A percentile compares a stretch with the other conserved stretches of the same genome.
These are phyloP conservation scores for Valencia hispanica DNA, from an alignment of 2,797 vertebrate species.

Conservation along the genomic window DNA sequence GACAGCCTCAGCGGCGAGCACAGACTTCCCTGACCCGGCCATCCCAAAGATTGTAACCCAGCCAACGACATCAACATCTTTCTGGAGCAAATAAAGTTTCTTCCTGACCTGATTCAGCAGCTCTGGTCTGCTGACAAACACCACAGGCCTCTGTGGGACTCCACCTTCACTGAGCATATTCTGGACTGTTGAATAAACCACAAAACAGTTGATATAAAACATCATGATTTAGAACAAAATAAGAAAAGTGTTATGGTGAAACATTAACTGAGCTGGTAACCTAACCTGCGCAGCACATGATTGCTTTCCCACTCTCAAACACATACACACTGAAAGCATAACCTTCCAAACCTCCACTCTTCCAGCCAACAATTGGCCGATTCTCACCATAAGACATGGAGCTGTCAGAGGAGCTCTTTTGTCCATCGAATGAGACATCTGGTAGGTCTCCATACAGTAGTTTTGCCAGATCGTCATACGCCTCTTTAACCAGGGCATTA, in stretches of 20 bases:
- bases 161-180: slow-evolving; percentile 90
- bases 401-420: slow-evolving; percentile 77
- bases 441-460: slow-evolving; percentile 86
- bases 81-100: slow-evolving; percentile 83
- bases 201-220: not conserved
- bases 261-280: not conserved
- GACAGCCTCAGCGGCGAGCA: slow-evolving; percentile 92
- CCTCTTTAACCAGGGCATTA: slow-evolving; percentile 90
- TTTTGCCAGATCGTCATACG: slow-evolving; percentile 88
- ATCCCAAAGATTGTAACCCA: slow-evolving; percentile 97
- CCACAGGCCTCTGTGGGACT: slow-evolving; percentile 93
- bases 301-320: slow-evolving; percentile 3
- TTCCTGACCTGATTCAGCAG: slow-evolving; percentile 85
- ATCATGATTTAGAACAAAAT: not conserved
- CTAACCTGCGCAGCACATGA: not conserved
- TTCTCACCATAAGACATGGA: slow-evolving; percentile 85
- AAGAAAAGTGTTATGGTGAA: not conserved
- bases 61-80: slow-evolving; percentile 84
- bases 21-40: slow-evolving; percentile 98
- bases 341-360: not conserved
- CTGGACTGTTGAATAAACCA: slow-evolving; percentile 68
- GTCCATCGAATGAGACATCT: slow-evolving; percentile 63
- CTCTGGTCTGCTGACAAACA: slow-evolving; percentile 89
- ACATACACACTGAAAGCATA: slow-evolving; percentile 5
- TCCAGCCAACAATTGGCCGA: not conserved